A percentile compares a stretch with the other conserved stretches of the same genome.
These are phyloP conservation scores for Pheosia gnoma DNA, from an alignment of 2,888 invertebrate species.

Conservation along the genomic window DNA sequence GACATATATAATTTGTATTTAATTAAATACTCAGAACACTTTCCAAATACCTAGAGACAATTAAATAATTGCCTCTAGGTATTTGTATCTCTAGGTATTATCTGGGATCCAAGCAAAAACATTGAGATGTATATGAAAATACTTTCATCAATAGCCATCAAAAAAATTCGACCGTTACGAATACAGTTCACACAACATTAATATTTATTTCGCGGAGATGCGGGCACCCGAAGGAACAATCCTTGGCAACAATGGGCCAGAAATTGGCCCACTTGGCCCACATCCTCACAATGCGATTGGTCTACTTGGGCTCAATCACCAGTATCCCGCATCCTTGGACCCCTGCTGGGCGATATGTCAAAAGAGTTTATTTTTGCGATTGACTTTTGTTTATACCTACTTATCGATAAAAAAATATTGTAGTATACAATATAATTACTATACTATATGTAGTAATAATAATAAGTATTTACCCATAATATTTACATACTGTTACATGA, in stretches of 20 bases:
- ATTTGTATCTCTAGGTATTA: no score
- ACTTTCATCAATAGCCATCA: background rate
- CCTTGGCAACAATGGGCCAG: conserved; percentile 72
- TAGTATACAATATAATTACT: no score
- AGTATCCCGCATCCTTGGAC: conserved; percentile 77
- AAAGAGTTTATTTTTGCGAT: conserved; percentile 49
- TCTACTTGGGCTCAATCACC: conserved; percentile 71
- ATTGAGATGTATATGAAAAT: no score
- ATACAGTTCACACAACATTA: conserved; percentile 44
- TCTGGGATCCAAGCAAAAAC: no score
- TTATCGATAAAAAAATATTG: no score
- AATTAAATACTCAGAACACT: no score
- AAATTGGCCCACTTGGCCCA: conserved; percentile 74
- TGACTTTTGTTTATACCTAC: conserved; percentile 9
- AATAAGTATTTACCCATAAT: no score
- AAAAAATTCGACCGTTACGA: background rate
- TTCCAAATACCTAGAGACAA: no score
- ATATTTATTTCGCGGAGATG: conserved; percentile 71
- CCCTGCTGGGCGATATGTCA: conserved; percentile 60
- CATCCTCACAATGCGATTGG: conserved; percentile 42
- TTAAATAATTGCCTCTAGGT: no score
- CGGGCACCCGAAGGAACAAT: conserved; percentile 75
- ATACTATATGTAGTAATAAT: no score
- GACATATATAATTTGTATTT: no score
- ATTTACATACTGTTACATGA: no score